Evolutionary conservation across 2,113 vertebrate species (phyloP), one percentile per base, ranked within the genome.

Genomic region (Erpornis zantholeuca): DNA sequence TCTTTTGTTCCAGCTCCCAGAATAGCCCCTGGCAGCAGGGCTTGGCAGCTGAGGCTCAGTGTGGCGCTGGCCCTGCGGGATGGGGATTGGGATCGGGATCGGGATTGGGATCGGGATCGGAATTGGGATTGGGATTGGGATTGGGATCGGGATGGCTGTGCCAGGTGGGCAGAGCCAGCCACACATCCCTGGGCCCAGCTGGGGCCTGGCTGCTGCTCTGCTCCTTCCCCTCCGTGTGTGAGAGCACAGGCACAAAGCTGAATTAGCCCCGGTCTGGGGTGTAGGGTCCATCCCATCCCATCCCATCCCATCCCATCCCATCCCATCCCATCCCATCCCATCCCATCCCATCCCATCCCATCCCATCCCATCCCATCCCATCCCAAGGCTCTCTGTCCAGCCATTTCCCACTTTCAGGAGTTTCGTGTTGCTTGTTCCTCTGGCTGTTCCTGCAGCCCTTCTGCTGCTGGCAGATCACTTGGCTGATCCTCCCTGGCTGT

Each of bases 1-100:
- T 36, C 70, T 35, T 88, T 93, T 96, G 82, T 97, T 80, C 60
- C 85, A 69, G 79, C 92, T 94, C 88, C 93, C 90, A 83, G 88
- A 97, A 94, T 81, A 94, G 90, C 76, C 65, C 70, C 76, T 73
- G 15, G 3, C 84, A 52, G 40, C 4, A 2, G 81, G 72, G 78
- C 42, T 31, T 31, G 66, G 96, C 93, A 88, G 87, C 81, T 88
- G 93, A 70, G 81, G 63, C 75, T 42, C 63, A 2, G 60, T 3
- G 86, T 44, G 42, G 45, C 0, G 8, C 56, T 50, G 76, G 61
- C 72, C 45, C 83, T 28, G 61, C 0, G 9, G 73, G 42, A 24
- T 76, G 0, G 11, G 40, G 71, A 22, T n/a, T 1, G 25, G 49
- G 59, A 24, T 45, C 4, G 4, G 52, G 40, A 38, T 12, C 0